Evolutionary conservation across 2,888 invertebrate species (phyloP), one percentile per base, ranked within the genome.

Genomic region (Frankliniella intonsa): DNA sequence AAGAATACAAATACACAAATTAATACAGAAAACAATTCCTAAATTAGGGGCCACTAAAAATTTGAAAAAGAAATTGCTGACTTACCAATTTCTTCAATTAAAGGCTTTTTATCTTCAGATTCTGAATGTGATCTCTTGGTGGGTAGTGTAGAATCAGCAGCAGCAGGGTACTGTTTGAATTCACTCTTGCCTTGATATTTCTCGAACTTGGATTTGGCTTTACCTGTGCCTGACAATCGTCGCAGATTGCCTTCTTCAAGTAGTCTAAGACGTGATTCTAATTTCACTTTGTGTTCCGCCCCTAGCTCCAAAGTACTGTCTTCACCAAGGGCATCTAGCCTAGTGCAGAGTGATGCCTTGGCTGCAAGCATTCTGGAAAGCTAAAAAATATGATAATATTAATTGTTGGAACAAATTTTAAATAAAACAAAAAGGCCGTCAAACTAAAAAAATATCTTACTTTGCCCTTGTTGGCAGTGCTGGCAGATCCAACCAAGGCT

Each of bases 341-440:
- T 92, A 0, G 96, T 95, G 0, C 97, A 97, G 55, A 99, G 88
- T 0, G 99, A 92, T 0, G 97, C 95, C 88, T 99, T 99, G 0
- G 99, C 98, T 0, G 99, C 99, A 85, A 99, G 89, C 93, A 98
- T 99, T 85, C 99, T 91, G 0, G 99, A 96, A 92, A 95, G 94
- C 89, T 94, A 81, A 69, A 50, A 51, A 80, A 80, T 7, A n/a
- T 3, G 3, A 79, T 10, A n/a, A 19, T 11, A 27, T 25, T 38
- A 80, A 9, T n/a, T 0, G 19, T 17, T 9, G 12, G 12, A 80
- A 80, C 38, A 19, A 55, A 51, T 3, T 51, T n/a, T 3, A 51
- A 51, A 8, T 0, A 12, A 25, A 22, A 8, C n/a, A 27, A 25
- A n/a, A 19, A 10, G n/a, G 17, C n/a, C 1, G n/a, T 65, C 0